Base-by-base conservation (phyloP, 23 tunicate genomes). In the Halocynthia aurantium region DNA sequence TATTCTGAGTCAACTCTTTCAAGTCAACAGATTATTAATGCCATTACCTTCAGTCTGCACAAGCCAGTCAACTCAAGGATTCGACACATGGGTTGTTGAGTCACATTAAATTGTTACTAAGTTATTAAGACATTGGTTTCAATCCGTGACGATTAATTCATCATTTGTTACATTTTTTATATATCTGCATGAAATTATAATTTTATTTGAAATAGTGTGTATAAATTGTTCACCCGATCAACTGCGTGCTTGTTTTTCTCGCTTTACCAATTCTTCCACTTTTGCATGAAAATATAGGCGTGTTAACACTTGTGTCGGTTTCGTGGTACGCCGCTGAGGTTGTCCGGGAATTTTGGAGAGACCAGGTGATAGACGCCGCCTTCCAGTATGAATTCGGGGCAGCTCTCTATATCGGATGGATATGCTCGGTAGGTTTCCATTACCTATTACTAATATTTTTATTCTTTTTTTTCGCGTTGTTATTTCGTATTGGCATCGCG, bases 241-340 rank as follows among this genome's bases (percentile, higher is more conserved):
- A 31, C 44, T 31, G 44, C 4, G 44, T 31, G 44, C 4, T 31
- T 31, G 4, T 31, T 31, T 31, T 31, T 1, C 44, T 31, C 44
- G 44, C 4, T 31, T 31, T 31, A 31, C 44, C 44, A 31, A 31
- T 31, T 31, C 44, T 31, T 4, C 44, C 44, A 31, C 44, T 31
- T 31, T 31, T 31, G 44, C 44, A 31, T 31, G 22, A 10, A 10
- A 9, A 18, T 52, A 44, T 79, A 91, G 97, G 97, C 19, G 55
- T 53, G 17, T 78, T 91, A 21, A 73, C 83, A 56, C 50, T 91
- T 7, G 86, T 85, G 6, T 62, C 88, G 2, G 88, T 82, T 11
- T 82, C 93, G 51, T 92, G 98, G 98, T 92, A 92, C 57, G 98
- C 98, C 31, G 88, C 85, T 51, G 88, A 82, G 12, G 92, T 92